Evolutionary conservation across 2,113 vertebrate genomes (phyloP), one percentile per base, ranked within the genome.

Genomic region (Seriola rivoliana): DNA sequence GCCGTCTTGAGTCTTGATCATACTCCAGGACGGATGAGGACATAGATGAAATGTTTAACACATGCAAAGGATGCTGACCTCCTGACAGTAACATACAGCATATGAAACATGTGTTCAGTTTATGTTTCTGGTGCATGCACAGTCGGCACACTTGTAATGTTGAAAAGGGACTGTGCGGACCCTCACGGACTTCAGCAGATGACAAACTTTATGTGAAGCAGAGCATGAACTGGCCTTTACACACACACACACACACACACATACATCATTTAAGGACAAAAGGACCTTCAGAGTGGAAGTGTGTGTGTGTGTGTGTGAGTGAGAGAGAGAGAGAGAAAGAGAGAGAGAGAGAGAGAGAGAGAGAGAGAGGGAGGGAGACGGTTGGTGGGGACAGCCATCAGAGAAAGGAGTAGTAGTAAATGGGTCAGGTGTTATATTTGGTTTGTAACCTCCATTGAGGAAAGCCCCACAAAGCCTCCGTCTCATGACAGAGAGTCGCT

Each of bases 341-440:
- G 29, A 29, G 23, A 23, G 23, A 23, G 23, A 29, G 29, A 29
- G 29, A 29, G 29, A 29, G 29, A 29, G 29, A 29, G 29, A 29
- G 29, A 29, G 29, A 38, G 38, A 52, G 44, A 5, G 34, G 6
- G 4, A 42, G 8, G 54, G 72, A 36, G 36, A 5, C 21, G 23
- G 68, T 40, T 71, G 58, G 25, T 54, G 63, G 67, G 81, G 72
- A 73, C 64, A 60, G 55, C 64, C 77, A 58, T 78, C 40, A 58
- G 66, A 71, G 52, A 70, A 46, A 70, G 4, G 64, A 55, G 64
- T 8, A 42, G 75, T n/a, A 68, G 59, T 69, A 93, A 92, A 79
- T 94, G 87, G 92, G 92, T 91, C 90, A 84, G 64, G 36, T 84
- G 79, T 89, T 92, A 94, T 90, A 93, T 93, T 92, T 92, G 88